These are phyloP conservation scores for Rhingia rostrata DNA, from an alignment of 2,888 invertebrate genomes.

Conservation along the genomic window DNA sequence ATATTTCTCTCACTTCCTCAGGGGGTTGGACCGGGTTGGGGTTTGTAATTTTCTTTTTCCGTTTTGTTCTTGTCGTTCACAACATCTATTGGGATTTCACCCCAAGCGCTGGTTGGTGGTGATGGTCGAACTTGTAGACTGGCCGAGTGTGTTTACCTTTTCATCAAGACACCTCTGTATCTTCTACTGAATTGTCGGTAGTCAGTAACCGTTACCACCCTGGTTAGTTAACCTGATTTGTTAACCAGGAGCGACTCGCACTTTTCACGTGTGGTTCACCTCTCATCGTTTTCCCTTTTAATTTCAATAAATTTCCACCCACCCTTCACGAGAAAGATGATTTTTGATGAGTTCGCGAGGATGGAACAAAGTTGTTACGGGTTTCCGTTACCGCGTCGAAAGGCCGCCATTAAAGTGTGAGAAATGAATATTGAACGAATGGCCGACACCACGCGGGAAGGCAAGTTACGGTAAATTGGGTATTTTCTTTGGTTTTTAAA, in stretches of 20 bases:
- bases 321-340: slow-evolving; percentile 48
- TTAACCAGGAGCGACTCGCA: slow-evolving; percentile 38
- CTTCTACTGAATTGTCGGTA: background rate
- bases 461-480: slow-evolving; percentile 70
- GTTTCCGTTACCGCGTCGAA: slow-evolving; percentile 12
- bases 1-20: slow-evolving; percentile 74
- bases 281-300: slow-evolving; percentile 38
- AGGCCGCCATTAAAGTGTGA: slow-evolving; percentile 55
- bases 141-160: slow-evolving; percentile 64
- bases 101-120: background rate
- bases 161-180: slow-evolving; percentile 42
- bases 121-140: slow-evolving; percentile 54
- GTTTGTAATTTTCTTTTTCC: slow-evolving; percentile 50
- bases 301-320: slow-evolving; percentile 64
- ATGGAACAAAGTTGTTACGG: slow-evolving; percentile 38
- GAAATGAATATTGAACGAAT: slow-evolving; percentile 73
- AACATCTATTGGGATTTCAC: background rate
- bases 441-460: slow-evolving; percentile 34
- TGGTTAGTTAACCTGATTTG: slow-evolving; percentile 71
- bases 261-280: slow-evolving; percentile 43
- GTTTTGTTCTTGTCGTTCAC: slow-evolving; percentile 33
- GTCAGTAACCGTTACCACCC: background rate
- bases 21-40: background rate
- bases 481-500: slow-evolving; percentile 55
- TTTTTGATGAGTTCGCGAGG: slow-evolving; percentile 63